A percentile compares a stretch with the other conserved stretches of the same genome.
These are phyloP conservation scores for Drosophila nr. fundita DNA, from an alignment of 2,888 invertebrate species.

Conservation along the genomic window DNA sequence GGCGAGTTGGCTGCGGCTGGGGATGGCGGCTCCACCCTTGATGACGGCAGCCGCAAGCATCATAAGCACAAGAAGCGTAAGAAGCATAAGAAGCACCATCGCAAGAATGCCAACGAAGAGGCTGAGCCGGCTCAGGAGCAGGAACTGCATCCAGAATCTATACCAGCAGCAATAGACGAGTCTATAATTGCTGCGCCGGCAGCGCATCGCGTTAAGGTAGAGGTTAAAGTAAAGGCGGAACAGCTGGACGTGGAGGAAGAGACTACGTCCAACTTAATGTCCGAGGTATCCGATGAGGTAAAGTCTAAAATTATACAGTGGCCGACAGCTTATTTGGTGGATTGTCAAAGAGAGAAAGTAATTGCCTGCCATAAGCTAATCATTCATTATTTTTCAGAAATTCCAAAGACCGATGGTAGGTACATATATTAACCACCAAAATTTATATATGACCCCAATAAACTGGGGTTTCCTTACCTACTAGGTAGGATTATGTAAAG, in stretches of 20 bases:
- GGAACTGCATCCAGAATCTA: slow-evolving; percentile 16
- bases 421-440: too few relatives aligned
- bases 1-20: slow-evolving; percentile 24
- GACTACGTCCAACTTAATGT: slow-evolving; percentile 83
- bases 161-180: slow-evolving; percentile 22
- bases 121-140: slow-evolving; percentile 47
- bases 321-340: too few relatives aligned
- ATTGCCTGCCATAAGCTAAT: too few relatives aligned
- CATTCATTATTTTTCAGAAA: too few relatives aligned
- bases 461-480: too few relatives aligned
- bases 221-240: slow-evolving; percentile 76
- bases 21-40: slow-evolving; percentile 25
- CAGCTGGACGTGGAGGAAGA: slow-evolving; percentile 81
- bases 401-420: too few relatives aligned
- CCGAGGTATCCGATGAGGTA: slow-evolving; percentile 83
- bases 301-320: neutral
- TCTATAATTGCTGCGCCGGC: slow-evolving; percentile 3
- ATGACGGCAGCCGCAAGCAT: slow-evolving; percentile 86
- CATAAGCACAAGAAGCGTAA: slow-evolving; percentile 92
- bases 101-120: slow-evolving; percentile 72
- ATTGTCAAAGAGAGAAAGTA: too few relatives aligned
- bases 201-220: slow-evolving; percentile 59
- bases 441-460: too few relatives aligned
- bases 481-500: too few relatives aligned
- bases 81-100: slow-evolving; percentile 90